Base-by-base conservation (phyloP, 2,113 vertebrate species). In the Brachyhypopomus occidentalis region DNA sequence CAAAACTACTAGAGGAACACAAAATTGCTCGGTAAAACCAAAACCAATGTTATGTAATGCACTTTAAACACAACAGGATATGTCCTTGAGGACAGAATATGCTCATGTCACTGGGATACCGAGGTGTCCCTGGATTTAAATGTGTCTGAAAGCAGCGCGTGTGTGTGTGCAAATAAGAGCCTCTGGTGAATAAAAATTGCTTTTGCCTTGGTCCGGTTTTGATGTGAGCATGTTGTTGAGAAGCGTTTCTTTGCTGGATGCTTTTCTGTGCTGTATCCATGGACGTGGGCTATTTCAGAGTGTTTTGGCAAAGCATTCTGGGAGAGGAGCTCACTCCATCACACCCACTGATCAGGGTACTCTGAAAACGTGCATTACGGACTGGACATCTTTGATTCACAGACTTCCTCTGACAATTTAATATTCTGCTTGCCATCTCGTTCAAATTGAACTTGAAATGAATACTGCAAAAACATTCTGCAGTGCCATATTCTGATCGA, bases 381-480 rank as follows among this genome's bases (percentile, higher is more conserved):
- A 69, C 76, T 34, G 74, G 62, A 19, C 25, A 38, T 52, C 22
- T 74, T 78, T 77, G 71, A 66, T 75, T 80, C 48, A 67, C 73
- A 55, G 27, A 80, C 69, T 63, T 73, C 73, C 81, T 73, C 58
- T 67, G 83, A 70, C 73, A 70, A 81, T 75, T 70, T 76, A 81
- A 81, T 81, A 56, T 81, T 75, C 80, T 69, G 23, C 45, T 81
- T 81, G 80, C 73, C 72, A 4, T 81, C 36, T 41, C 45, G 64
- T 75, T 81, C 52, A 81, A 76, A 81, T 76, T 76, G 80, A 81
- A 76, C 70, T 76, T 81, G 80, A 76, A 81, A 81, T 81, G 72
- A 70, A 76, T 74, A 64, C 38, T 70, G 55, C 73, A 4, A 45
- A 75, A 27, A 60, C 63, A 52, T 60, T 81, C 80, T 23, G 55